A percentile compares a stretch with the other conserved stretches of the same genome.
Conservation (phyloP, 1,140 invertebrate genomes). For the Pogonognathellus flavescens region DNA sequence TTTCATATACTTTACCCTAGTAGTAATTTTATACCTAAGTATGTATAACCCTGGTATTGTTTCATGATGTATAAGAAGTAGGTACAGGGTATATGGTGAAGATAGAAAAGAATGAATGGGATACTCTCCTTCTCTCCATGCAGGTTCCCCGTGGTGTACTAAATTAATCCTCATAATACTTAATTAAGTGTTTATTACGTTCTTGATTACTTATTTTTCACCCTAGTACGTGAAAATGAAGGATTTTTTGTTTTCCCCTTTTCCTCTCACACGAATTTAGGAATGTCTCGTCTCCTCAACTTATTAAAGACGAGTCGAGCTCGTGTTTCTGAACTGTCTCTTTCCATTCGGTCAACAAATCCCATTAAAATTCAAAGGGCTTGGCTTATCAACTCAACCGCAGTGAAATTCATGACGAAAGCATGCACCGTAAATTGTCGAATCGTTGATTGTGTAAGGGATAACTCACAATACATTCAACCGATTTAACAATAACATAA, state of each 20-base stretch:
- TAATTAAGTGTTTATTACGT: constrained; percentile 61
- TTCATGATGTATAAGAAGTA: no score
- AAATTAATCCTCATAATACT: constrained; percentile 61
- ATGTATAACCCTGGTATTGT: no score
- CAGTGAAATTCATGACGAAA: neutral
- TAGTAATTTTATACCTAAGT: no score
- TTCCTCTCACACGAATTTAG: neutral
- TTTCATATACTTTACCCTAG: no score
- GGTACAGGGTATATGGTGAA: neutral
- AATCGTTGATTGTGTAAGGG: neutral
- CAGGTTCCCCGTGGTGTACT: constrained; percentile 20
- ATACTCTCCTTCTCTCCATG: neutral
- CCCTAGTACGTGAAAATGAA: constrained; percentile 16
- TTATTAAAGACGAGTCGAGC: neutral
- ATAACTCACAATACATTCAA: neutral
- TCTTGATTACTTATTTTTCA: constrained; percentile 38
- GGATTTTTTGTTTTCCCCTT: constrained; percentile 17
- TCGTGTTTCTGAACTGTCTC: neutral
- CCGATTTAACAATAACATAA: no score
- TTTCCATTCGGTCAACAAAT: constrained; percentile 29
- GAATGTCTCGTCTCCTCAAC: neutral
- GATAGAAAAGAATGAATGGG: neutral
- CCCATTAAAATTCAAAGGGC: constrained; percentile 34
- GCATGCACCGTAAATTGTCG: neutral
- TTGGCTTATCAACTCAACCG: constrained; percentile 11